A percentile compares a stretch with the other conserved stretches of the same genome.
Conservation (phyloP, 1,140 invertebrate genomes). For the Chlorops oryzae region DNA sequence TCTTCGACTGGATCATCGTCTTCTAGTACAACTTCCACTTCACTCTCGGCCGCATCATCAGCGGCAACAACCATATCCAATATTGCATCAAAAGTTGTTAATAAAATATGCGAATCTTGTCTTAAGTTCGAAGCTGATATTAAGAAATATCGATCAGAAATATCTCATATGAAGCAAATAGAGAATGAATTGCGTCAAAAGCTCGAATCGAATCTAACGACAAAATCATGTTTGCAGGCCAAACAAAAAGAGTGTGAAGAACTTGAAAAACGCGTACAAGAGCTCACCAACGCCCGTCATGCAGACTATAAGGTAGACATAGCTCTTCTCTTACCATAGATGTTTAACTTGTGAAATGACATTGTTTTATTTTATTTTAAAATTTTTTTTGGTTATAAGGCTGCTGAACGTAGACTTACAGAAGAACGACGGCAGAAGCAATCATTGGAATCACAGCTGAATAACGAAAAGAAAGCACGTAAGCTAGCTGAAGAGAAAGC, state of each 20-base stretch:
- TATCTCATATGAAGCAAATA: conserved; percentile 66
- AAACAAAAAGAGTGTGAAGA: conserved; percentile 47
- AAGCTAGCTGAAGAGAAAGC: conserved; percentile 63
- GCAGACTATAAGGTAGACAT: too few species aligned
- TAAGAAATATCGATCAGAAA: conserved; percentile 73
- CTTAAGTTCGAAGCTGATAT: conserved; percentile 63
- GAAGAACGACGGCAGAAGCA: conserved; percentile 76
- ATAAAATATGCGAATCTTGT: conserved; percentile 45
- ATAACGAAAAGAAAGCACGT: conserved; percentile 66
- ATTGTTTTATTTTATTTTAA: too few species aligned
- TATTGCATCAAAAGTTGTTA: conserved; percentile 42
- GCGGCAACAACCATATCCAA: conserved; percentile 32
- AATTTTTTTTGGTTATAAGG: too few species aligned
- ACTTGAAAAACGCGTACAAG: conserved; percentile 56
- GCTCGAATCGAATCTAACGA: conserved; percentile 51
- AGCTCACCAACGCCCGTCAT: conserved; percentile 63
- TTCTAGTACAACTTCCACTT: conserved; percentile 25
- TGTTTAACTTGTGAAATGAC: conserved; percentile 69
- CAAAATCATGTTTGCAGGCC: conserved; percentile 44
- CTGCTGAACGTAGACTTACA: conserved; percentile 71
- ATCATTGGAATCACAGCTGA: conserved; percentile 69
- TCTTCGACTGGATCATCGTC: too few species aligned
- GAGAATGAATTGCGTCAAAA: conserved; percentile 81
- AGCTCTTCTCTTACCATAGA: too few species aligned
- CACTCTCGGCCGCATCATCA: conserved; percentile 22